Percentiles rank a stretch among this genome's conserved stretches.
Evolutionary conservation across 2,113 vertebrate species (phyloP).

Genomic region (Gallinago media): DNA sequence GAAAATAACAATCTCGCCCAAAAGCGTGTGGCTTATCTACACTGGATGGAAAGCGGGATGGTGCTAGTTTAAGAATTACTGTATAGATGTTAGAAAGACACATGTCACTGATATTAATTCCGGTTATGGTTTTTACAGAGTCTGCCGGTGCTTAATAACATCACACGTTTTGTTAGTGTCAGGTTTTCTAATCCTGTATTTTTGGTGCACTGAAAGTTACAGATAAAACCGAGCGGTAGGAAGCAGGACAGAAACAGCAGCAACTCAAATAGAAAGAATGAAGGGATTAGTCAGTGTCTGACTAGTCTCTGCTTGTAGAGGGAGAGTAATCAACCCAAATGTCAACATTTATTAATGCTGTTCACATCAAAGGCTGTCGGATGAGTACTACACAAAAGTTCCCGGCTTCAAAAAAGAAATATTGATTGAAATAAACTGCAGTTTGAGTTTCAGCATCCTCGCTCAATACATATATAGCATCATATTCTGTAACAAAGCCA

Average conservation of each 20-base stretch:
- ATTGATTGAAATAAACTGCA: constrained; percentile 66
- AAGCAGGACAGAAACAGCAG: not conserved
- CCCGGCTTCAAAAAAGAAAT: constrained; percentile 29
- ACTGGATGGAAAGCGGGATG: not conserved
- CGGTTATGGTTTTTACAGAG: not conserved
- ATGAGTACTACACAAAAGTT: not conserved
- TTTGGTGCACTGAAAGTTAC: not conserved
- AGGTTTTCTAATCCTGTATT: not conserved
- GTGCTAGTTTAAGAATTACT: not conserved
- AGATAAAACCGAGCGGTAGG: constrained; percentile 18
- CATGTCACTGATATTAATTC: not conserved
- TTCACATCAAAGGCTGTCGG: constrained; percentile 40
- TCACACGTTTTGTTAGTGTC: not conserved
- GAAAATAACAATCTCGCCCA: not conserved
- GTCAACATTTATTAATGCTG: constrained; percentile 56
- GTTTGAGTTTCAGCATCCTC: constrained; percentile 33
- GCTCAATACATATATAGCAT: constrained; percentile 30
- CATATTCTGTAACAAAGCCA: constrained; percentile 19
- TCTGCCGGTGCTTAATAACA: not conserved
- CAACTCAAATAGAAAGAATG: not conserved
- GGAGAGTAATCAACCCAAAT: constrained; percentile 55
- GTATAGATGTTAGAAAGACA: too few species aligned
- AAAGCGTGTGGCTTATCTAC: not conserved
- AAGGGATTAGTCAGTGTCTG: constrained; percentile 21
- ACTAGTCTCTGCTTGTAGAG: not conserved